Base-by-base conservation (phyloP, 2,797 vertebrate species). In the Varecia variegata region DNA sequence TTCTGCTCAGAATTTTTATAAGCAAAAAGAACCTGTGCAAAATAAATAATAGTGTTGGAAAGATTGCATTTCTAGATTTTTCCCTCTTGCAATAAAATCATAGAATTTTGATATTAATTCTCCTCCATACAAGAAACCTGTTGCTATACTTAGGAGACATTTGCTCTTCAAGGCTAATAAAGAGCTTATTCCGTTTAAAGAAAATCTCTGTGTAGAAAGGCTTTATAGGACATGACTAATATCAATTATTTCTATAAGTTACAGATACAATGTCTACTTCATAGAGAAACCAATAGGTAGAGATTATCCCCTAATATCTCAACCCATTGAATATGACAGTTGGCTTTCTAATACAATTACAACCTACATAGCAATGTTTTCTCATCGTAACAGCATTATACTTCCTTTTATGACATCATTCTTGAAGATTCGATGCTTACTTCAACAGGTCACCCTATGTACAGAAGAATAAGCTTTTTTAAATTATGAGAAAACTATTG, bases 41-140 rank as follows among this genome's bases (percentile, higher is more conserved):
- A 40, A 43, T 54, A 25, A 18, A 68, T n/a, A 88, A 54, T 1
- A 21, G 20, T 20, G 15, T 0, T 15, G 32, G 54, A 52, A 43
- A 86, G 25, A 62, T 0, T 5, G n/a, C 0, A 50, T 27, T 35
- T 77, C 17, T 54, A n/a, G 2, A 7, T 6, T 54, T 43, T 0
- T 14, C 18, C 1, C 1, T 9, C 30, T n/a, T 47, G n/a, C 9
- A 50, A 32, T 40, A 17, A 56, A 67, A 50, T n/a, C 2, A 1
- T 25, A 35, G 60, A 45, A 1, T 7, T 54, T 52, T 35, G 30
- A 23, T 54, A 67, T 58, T 1, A 47, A 68, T 67, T 35, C 23
- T 21, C 87, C 74, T 52, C 18, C 3, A 58, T 40, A 11, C 13
- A 17, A 25, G 15, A 56, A 65, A 47, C 11, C 5, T 20, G 35